A percentile compares a stretch with the other conserved stretches of the same genome.
phyloP scores from a whole-genome alignment of 2,888 invertebrate species.

The Carterocephalus palaemon region DNA sequence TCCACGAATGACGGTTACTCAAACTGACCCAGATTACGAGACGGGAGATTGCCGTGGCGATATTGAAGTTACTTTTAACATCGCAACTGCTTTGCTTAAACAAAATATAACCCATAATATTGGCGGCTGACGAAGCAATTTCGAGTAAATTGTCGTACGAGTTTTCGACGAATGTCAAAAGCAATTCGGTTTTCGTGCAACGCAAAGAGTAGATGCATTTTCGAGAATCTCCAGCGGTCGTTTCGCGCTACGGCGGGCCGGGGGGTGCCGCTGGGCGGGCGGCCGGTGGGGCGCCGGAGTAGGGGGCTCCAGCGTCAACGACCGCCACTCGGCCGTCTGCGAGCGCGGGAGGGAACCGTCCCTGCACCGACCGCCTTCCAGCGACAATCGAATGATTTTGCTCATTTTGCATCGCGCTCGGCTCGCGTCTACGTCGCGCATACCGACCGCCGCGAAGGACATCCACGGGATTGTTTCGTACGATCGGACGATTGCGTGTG shows the following conservation, averaged over 20 bases:
- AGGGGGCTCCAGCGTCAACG: constrained; percentile 69
- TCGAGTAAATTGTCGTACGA: too few relatives aligned
- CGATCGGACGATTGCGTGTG: constrained; percentile 20
- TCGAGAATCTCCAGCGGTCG: constrained; percentile 32
- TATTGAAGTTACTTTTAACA: constrained; percentile 28
- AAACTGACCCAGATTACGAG: constrained; percentile 48
- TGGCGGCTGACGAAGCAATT: too few relatives aligned
- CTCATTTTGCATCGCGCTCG: constrained; percentile 31
- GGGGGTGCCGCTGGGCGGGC: constrained; percentile 66
- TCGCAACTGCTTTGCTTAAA: constrained; percentile 5
- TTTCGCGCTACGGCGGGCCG: constrained; percentile 37
- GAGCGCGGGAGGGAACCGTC: constrained; percentile 60
- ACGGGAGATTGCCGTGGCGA: constrained; percentile 42
- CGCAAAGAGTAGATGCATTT: constrained; percentile 34
- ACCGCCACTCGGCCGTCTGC: constrained; percentile 70
- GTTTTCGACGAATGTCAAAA: too few relatives aligned
- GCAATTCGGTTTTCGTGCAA: constrained; percentile 24
- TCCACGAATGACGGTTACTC: constrained; percentile 3
- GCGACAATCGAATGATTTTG: constrained; percentile 29
- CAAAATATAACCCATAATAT: too few relatives aligned
- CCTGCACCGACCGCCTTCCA: constrained; percentile 45
- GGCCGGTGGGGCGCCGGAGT: constrained; percentile 61
- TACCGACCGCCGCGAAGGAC: constrained; percentile 18
- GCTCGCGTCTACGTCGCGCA: constrained; percentile 8
- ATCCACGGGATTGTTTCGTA: constrained; percentile 10